Percentiles rank a stretch among this genome's conserved stretches.
phyloP scores from a whole-genome alignment of 2,113 vertebrate species.

The Narcine bancroftii region DNA sequence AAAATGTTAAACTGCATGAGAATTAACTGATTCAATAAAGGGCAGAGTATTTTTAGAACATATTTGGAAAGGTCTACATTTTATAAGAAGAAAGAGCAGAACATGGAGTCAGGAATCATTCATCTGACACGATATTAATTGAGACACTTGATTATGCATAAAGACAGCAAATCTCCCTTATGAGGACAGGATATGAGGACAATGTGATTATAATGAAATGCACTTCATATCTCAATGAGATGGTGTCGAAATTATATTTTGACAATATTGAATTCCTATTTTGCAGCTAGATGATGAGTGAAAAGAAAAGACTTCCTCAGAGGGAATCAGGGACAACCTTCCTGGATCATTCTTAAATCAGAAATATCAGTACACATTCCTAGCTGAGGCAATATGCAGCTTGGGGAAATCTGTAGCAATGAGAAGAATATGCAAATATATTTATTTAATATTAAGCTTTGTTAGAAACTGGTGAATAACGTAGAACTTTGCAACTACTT shows the following conservation, averaged over 20 bases:
- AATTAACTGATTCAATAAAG: neutral
- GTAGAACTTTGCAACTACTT: neutral
- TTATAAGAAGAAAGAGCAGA: neutral
- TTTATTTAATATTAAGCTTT: neutral
- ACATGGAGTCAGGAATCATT: neutral
- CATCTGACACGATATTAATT: neutral
- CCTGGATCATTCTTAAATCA: neutral
- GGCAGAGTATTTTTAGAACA: neutral
- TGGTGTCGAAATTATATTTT: neutral
- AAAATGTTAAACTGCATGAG: neutral
- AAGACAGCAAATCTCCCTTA: too few relatives aligned
- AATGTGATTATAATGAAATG: neutral
- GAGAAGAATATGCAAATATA: neutral
- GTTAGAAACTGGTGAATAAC: neutral
- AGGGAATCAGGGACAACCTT: neutral
- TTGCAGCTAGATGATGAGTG: neutral
- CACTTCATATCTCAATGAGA: neutral
- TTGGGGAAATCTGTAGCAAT: neutral
- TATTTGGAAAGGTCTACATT: conserved; percentile 1
- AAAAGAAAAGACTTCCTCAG: neutral
- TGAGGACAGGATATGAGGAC: neutral
- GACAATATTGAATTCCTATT: neutral
- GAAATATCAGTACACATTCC: neutral
- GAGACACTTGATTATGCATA: neutral
- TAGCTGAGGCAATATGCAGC: too few relatives aligned